Evolutionary conservation across 1,140 invertebrate genomes (phyloP).

Genomic region (Micrasema longulum): DNA sequence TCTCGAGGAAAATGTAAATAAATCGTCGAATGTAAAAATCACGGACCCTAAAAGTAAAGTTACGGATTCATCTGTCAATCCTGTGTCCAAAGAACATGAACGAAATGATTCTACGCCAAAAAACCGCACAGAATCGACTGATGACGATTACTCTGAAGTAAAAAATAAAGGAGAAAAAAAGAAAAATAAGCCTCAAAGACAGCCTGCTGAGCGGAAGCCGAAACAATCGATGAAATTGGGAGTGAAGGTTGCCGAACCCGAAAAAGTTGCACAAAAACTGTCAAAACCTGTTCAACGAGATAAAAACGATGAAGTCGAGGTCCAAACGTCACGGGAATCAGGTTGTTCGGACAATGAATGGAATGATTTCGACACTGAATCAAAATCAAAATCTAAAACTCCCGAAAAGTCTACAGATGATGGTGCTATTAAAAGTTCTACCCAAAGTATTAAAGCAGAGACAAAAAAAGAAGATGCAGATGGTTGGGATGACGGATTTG

Average conservation of each 20-base stretch:
- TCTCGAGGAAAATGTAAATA: slow-evolving; percentile 54
- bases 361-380: slow-evolving; percentile 73
- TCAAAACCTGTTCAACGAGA: neutral
- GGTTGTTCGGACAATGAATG: slow-evolving; percentile 59
- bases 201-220: slow-evolving; percentile 32
- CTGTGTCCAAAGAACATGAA: slow-evolving; percentile 5
- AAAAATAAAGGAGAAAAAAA: slow-evolving; percentile 25
- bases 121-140: slow-evolving; percentile 4
- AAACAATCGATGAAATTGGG: slow-evolving; percentile 39
- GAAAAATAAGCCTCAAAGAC: slow-evolving; percentile 30
- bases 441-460: neutral
- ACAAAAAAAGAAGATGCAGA: slow-evolving; percentile 30
- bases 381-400: slow-evolving; percentile 57
- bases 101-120: slow-evolving; percentile 14
- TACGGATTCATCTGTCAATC: slow-evolving; percentile 26
- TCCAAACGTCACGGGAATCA: neutral
- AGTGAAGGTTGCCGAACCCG: slow-evolving; percentile 32
- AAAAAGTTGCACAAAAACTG: too few species aligned
- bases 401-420: slow-evolving; percentile 8
- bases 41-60: slow-evolving; percentile 6
- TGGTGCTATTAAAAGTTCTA: slow-evolving; percentile 19
- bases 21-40: slow-evolving; percentile 33
- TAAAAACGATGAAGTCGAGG: neutral
- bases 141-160: neutral
- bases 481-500: slow-evolving; percentile 65